Evolutionary conservation across 2,113 vertebrate genomes (phyloP), one percentile per base, ranked within the genome.

Genomic region (Bettongia penicillata): DNA sequence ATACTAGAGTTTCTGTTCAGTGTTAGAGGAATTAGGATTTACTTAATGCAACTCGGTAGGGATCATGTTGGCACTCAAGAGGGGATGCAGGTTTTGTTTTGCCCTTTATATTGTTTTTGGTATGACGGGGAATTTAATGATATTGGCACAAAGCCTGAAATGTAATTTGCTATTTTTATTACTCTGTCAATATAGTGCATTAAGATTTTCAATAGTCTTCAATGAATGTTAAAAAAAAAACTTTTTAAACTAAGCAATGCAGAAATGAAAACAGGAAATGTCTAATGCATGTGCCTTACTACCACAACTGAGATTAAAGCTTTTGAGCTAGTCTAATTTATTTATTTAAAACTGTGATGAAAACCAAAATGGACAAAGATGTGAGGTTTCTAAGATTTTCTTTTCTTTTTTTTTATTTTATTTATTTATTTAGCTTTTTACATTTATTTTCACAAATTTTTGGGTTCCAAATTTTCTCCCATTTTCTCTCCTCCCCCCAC

Each of bases 81-180:
- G 96, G 93, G 92, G 55, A 25, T 96, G 26, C 25, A n/a, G 94
- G 89, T 98, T 98, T 97, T 98, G 91, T 96, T 98, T 98, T 97
- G 51, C 90, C 92, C 68, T 98, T 8, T 19, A 94, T 97, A 97
- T 98, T 98, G 93, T 96, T 98, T 98, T 93, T 94, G 90, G 97
- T 96, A 98, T 97, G 96, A 96, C 96, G 96, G 95, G 95, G 97
- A 98, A 98, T 98, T 98, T 98, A 98, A 99, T 98, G 98, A 98
- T 98, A 96, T 97, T 99, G 99, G 98, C 98, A 97, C 50, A 94
- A 23, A 52, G 96, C 97, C 98, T 98, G 98, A 97, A 98, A 97
- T 93, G 98, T 98, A 99, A 99, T 99, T 98, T 98, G 95, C 97
- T 98, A 97, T 98, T 99, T 99, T 98, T 99, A 98, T 99, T 98